Evolutionary conservation across 2,888 invertebrate species (phyloP), one percentile per base, ranked within the genome.

Genomic region (Drosophila melanocephala): DNA sequence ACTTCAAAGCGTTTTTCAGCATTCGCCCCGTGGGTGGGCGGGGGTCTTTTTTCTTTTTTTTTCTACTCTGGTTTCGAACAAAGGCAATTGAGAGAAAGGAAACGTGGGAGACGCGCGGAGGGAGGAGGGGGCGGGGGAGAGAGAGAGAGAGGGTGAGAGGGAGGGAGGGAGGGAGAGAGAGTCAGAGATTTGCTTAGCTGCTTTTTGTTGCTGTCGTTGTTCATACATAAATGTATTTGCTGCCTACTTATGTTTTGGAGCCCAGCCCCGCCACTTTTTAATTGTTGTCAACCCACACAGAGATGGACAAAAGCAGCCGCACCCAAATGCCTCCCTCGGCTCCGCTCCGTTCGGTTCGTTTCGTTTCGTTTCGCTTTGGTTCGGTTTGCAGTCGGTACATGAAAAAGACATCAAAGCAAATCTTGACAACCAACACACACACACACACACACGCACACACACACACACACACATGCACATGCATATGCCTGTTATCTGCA

Each of bases 361-460:
- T 72, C 37, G 58, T 33, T 58, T 68, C 61, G 71, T 65, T 53
- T 53, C n/a, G 30, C 32, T 57, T 37, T 56, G 47, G 14, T 58
- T 78, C 69, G 57, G 50, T 75, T 55, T 56, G 56, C 73, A 65
- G 87, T 84, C 83, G 81, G 83, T 78, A 88, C 87, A 88, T 87
- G 87, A 87, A 87, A 88, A 87, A 87, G 87, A 87, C 87, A 87
- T 87, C 87, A 87, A 87, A 87, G 88, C 84, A 79, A 83, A 79
- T 87, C 88, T 87, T 87, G 87, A 87, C 87, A 83, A 84, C 84
- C 59, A 56, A 63, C 60, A 67, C 69, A 76, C 47, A 26, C 33
- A 55, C 16, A 33, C n/a, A 39, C 26, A 28, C 16, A 16, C 22
- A 16, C 10, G 19, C 26, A 26, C 37, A 37, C 26, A 35, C 16